These are phyloP conservation scores for Caenorhabditis wallacei DNA, from an alignment of 2,888 invertebrate species.

Conservation along the genomic window DNA sequence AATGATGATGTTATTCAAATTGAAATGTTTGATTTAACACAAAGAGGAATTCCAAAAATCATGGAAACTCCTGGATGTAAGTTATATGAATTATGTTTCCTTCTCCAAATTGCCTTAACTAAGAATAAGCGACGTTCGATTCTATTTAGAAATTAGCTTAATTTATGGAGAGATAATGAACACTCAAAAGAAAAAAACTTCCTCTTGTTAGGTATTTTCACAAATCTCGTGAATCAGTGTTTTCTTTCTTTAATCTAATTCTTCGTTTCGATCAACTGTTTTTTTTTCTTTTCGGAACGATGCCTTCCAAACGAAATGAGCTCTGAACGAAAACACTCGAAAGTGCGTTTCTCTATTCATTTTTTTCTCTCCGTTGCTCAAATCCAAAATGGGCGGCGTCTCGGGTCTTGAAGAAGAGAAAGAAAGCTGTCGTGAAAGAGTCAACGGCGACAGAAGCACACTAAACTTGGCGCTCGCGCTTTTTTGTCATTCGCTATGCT, in stretches of 20 bases:
- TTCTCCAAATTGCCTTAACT: no score
- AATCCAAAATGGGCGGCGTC: slow-evolving; percentile 59
- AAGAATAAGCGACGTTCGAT: no score
- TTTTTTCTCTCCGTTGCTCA: slow-evolving; percentile 32
- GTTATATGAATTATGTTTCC: background rate
- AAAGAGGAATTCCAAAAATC: slow-evolving; percentile 57
- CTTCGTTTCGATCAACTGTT: slow-evolving; percentile 30
- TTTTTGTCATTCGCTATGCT: slow-evolving; percentile 23
- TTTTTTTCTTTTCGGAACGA: slow-evolving; percentile 41
- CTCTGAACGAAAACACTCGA: slow-evolving; percentile 44
- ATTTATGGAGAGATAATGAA: no score
- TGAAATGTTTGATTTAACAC: slow-evolving; percentile 60
- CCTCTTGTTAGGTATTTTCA: background rate
- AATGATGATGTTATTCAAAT: slow-evolving; percentile 39
- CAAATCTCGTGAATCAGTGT: slow-evolving; percentile 8
- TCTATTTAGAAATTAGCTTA: no score
- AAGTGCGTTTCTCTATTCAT: slow-evolving; percentile 44
- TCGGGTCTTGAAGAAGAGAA: background rate
- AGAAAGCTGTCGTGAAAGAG: no score
- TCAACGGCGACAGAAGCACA: slow-evolving; percentile 33
- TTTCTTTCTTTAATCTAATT: slow-evolving; percentile 31
- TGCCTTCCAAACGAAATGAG: slow-evolving; percentile 24
- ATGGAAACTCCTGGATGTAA: slow-evolving; percentile 50
- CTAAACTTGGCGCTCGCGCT: slow-evolving; percentile 41
- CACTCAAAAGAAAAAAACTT: background rate